Conservation (phyloP, 2,113 vertebrate species). For the Macrotis lagotis region DNA sequence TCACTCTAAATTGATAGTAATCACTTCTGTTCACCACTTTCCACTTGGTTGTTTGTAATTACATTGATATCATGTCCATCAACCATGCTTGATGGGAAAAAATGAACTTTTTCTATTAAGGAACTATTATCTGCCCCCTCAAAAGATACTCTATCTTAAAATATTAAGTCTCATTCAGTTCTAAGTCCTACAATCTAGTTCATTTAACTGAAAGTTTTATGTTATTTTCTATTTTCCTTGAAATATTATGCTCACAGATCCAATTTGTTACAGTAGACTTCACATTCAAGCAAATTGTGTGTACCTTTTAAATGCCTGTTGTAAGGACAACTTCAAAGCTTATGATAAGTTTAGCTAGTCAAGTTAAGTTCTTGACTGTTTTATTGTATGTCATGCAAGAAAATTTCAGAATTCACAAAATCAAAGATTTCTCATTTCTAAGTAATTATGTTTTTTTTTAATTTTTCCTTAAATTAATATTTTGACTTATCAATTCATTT, state of each 20-base stretch:
- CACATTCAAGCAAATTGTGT: not conserved
- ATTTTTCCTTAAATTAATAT: constrained; percentile 13
- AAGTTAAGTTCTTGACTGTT: constrained; percentile 13
- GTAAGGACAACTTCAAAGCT: constrained; percentile 49
- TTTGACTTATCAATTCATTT: not conserved
- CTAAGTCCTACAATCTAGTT: not conserved
- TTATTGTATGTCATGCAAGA: not conserved
- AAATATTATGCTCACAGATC: not conserved
- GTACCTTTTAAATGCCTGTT: constrained; percentile 22
- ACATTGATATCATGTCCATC: constrained; percentile 54
- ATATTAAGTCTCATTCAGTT: not conserved
- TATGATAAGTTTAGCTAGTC: constrained; percentile 60
- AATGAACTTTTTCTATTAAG: constrained; percentile 41
- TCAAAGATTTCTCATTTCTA: constrained; percentile 28
- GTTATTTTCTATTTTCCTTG: constrained; percentile 57
- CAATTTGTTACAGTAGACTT: constrained; percentile 38
- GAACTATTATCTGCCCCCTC: constrained; percentile 42
- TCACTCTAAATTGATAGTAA: constrained; percentile 23
- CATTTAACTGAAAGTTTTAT: constrained; percentile 21
- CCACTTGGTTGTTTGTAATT: constrained; percentile 35
- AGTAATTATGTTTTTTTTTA: not conserved
- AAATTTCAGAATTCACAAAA: constrained; percentile 49
- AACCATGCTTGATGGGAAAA: constrained; percentile 59
- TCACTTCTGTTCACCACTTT: constrained; percentile 18
- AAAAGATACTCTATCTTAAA: constrained; percentile 9